A percentile compares a stretch with the other conserved stretches of the same genome.
Evolutionary conservation across 1,140 invertebrate species (phyloP).

Genomic region (Temnothorax longispinosus): DNA sequence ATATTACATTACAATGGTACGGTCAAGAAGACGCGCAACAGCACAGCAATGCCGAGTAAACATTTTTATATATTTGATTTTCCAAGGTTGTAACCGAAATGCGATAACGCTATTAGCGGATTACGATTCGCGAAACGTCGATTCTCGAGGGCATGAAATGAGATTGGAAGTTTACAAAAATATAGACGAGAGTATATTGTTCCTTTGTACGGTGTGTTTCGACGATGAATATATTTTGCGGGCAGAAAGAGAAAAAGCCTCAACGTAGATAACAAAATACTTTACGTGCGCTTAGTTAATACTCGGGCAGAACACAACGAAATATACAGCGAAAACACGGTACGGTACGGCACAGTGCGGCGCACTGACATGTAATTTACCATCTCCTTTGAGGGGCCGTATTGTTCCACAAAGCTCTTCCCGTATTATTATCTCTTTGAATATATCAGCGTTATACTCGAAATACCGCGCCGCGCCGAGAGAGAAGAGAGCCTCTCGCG

Average conservation of each 20-base stretch:
- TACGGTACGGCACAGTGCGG: slow-evolving; percentile 14
- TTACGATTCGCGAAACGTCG: not conserved
- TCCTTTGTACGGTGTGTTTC: not conserved
- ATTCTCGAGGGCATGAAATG: not conserved
- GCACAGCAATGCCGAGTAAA: not conserved
- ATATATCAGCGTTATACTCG: slow-evolving; percentile 51
- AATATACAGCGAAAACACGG: slow-evolving; percentile 36
- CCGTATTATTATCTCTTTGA: slow-evolving; percentile 60
- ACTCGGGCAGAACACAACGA: slow-evolving; percentile 37
- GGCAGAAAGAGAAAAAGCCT: slow-evolving; percentile 9
- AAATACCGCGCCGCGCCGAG: slow-evolving; percentile 32
- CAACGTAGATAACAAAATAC: slow-evolving; percentile 54
- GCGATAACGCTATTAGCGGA: not conserved
- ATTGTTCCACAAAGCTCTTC: slow-evolving; percentile 60
- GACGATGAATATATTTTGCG: slow-evolving; percentile 24
- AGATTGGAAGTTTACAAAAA: not conserved
- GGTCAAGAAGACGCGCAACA: not conserved
- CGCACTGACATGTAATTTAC: slow-evolving; percentile 61
- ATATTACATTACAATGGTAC: slow-evolving; percentile 22
- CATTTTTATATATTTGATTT: not conserved
- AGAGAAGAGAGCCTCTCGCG: slow-evolving; percentile 34
- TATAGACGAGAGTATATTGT: not conserved
- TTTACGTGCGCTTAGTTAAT: slow-evolving; percentile 59
- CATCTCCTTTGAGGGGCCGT: slow-evolving; percentile 56
- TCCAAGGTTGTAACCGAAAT: not conserved